phyloP scores from a whole-genome alignment of 2,113 vertebrate species.

The mouse (Mus musculus) region GRCm39 chr4:109010001-109010500 shows the following conservation, averaged over 20 bases:
- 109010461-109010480: neutral
- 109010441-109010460: neutral
- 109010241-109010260: neutral
- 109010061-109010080: neutral
- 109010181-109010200: neutral
- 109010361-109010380: neutral
- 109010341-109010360: neutral
- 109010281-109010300: neutral
- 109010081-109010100: neutral
- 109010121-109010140: neutral
- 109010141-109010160: neutral
- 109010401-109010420: neutral
- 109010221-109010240: neutral
- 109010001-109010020: conserved; percentile 12
- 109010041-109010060: neutral
- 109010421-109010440: neutral
- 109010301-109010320: neutral
- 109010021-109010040: neutral
- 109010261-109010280: neutral
- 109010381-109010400: conserved; percentile 8
- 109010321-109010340: too few species aligned
- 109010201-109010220: neutral
- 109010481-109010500: neutral
- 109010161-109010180: neutral
- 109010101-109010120: neutral